Evolutionary conservation across 2,113 vertebrate genomes (phyloP).

Genomic region (Typhlomys cinereus): DNA sequence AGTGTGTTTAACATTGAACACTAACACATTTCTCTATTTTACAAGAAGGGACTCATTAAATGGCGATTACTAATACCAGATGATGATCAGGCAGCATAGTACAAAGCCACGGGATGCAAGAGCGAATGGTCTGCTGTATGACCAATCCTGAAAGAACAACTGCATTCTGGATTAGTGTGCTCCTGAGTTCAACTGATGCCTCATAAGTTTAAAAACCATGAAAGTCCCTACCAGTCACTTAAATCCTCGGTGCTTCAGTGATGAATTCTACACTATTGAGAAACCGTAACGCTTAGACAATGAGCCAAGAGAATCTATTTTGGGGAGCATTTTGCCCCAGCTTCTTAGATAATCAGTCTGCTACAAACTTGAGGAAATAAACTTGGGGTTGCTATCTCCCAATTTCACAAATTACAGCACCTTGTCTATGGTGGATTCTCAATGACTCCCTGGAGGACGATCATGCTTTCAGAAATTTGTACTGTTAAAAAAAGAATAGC

Average conservation of each 20-base stretch:
- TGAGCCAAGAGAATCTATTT: conserved; percentile 7
- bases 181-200: neutral
- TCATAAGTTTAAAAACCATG: conserved; percentile 50
- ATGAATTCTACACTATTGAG: neutral
- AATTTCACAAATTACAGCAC: neutral
- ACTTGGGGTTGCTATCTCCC: neutral
- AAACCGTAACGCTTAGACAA: conserved; percentile 2
- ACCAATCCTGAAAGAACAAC: neutral
- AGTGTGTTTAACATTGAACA: conserved; percentile 33
- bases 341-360: neutral
- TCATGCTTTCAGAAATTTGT: conserved; percentile 48
- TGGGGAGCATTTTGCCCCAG: conserved; percentile 16
- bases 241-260: neutral
- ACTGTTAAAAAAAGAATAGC: conserved; percentile 36
- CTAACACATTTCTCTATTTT: conserved; percentile 4
- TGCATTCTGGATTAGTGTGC: neutral
- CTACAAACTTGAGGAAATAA: neutral
- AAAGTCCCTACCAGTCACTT: neutral
- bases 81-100: neutral
- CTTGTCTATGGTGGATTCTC: neutral
- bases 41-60: conserved; percentile 16
- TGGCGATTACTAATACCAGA: neutral
- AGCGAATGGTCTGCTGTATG: neutral
- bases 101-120: neutral
- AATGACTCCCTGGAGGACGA: conserved; percentile 23